Evolutionary conservation across 2,113 vertebrate genomes (phyloP).

Genomic region (Dicrurus megarhynchus): DNA sequence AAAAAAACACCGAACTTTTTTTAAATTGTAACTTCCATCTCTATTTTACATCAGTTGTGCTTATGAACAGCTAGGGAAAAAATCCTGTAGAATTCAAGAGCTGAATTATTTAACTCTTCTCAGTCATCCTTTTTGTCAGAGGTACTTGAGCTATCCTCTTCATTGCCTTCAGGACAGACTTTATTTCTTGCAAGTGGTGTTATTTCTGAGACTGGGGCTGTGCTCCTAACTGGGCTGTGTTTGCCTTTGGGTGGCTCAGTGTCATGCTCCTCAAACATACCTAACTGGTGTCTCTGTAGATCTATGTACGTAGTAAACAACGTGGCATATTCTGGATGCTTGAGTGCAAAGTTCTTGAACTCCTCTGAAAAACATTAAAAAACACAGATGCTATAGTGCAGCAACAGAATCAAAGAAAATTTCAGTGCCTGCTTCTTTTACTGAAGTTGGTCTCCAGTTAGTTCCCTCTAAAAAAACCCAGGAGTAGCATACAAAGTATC

Average conservation of each 20-base stretch:
- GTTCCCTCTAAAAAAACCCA: neutral
- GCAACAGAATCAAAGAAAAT: neutral
- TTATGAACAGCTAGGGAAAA: neutral
- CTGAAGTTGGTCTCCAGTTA: neutral
- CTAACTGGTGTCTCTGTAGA: slow-evolving; percentile 85
- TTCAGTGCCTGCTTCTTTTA: neutral
- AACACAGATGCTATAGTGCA: neutral
- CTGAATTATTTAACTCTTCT: slow-evolving; percentile 15
- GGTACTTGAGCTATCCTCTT: slow-evolving; percentile 70
- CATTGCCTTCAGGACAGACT: slow-evolving; percentile 45
- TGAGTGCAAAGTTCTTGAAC: slow-evolving; percentile 86
- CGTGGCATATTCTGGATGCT: slow-evolving; percentile 91
- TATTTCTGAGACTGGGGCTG: neutral
- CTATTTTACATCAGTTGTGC: neutral
- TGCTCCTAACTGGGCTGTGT: neutral
- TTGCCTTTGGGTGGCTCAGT: neutral
- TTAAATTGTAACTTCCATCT: neutral
- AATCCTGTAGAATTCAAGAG: neutral
- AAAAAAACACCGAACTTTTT: neutral
- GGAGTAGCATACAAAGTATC: neutral
- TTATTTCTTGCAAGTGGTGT: slow-evolving; percentile 45
- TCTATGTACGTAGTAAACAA: slow-evolving; percentile 96
- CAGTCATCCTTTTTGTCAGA: slow-evolving; percentile 97
- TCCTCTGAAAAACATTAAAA: slow-evolving; percentile 75
- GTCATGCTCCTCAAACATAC: slow-evolving; percentile 68